These are phyloP conservation scores for Alitta virens DNA, from an alignment of 2,888 invertebrate genomes.

Conservation along the genomic window DNA sequence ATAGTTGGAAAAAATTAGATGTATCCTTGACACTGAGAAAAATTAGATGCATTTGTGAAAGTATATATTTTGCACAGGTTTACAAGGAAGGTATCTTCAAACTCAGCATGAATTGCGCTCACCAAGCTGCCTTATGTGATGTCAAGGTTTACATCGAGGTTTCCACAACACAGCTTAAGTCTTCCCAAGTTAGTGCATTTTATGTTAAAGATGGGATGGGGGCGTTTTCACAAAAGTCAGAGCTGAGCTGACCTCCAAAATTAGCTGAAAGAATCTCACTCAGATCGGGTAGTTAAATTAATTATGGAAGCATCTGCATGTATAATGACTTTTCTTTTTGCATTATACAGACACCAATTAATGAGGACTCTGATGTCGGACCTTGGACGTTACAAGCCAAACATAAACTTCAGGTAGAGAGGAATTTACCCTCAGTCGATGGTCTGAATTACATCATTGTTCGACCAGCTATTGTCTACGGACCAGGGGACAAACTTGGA, in stretches of 20 bases:
- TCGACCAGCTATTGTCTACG: slow-evolving; percentile 83
- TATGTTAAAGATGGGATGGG: too few species aligned
- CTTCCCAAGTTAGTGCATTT: slow-evolving; percentile 56
- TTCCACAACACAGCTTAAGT: slow-evolving; percentile 78
- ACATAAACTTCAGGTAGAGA: slow-evolving; percentile 81
- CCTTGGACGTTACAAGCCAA: slow-evolving; percentile 84
- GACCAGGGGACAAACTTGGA: slow-evolving; percentile 77
- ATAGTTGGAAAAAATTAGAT: too few species aligned
- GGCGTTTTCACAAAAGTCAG: too few species aligned
- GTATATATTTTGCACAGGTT: too few species aligned
- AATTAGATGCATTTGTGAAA: too few species aligned
- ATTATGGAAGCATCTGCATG: too few species aligned
- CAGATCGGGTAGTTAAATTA: too few species aligned
- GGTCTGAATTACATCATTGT: slow-evolving; percentile 75
- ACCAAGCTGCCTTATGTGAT: slow-evolving; percentile 69
- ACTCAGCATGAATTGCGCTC: slow-evolving; percentile 79
- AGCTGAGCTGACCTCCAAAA: neutral
- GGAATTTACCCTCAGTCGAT: slow-evolving; percentile 69
- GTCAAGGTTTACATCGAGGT: slow-evolving; percentile 77
- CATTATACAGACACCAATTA: slow-evolving; percentile 64
- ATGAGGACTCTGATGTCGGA: slow-evolving; percentile 73
- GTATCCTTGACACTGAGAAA: too few species aligned
- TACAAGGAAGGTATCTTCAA: slow-evolving; percentile 86
- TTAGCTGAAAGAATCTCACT: too few species aligned
- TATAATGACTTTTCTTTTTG: neutral